phyloP scores from a whole-genome alignment of 2,797 vertebrate species.

The Mus caroli region DNA sequence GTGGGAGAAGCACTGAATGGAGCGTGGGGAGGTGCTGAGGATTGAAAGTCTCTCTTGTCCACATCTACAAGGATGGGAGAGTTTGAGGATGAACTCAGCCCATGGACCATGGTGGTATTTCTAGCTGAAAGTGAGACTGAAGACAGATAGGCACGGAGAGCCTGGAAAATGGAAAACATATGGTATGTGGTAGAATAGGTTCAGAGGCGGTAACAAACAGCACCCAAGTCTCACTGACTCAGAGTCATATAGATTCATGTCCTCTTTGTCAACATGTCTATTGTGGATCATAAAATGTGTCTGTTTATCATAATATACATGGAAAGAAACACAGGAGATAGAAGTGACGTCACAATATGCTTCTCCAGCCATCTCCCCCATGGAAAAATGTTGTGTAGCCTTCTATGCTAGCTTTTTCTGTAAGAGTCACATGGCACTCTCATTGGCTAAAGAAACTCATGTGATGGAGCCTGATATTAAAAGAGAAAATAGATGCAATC shows the following conservation, averaged over 20 bases:
- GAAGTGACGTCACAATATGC: neutral
- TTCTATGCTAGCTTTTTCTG: neutral
- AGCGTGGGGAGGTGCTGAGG: slow-evolving; percentile 30
- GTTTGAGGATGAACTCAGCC: slow-evolving; percentile 19
- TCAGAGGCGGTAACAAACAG: neutral
- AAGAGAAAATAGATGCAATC: neutral
- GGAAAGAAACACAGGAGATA: neutral
- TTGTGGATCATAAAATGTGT: neutral
- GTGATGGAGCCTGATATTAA: neutral
- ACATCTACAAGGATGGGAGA: neutral
- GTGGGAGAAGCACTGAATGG: slow-evolving; percentile 51
- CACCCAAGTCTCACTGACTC: neutral
- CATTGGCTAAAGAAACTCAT: slow-evolving; percentile 14
- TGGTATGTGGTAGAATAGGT: neutral
- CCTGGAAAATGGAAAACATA: neutral
- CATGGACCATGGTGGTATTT: neutral
- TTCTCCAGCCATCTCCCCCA: neutral
- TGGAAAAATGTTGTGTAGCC: neutral
- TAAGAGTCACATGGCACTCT: neutral
- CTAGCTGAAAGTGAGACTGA: neutral
- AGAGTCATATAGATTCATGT: neutral
- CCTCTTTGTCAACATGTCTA: neutral
- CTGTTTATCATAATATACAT: neutral
- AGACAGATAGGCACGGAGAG: neutral
- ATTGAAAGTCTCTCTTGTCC: slow-evolving; percentile 15